A percentile compares a stretch with the other conserved stretches of the same genome.
Evolutionary conservation across 2,797 vertebrate species (phyloP).

Genomic region (Chiloscyllium punctatum): DNA sequence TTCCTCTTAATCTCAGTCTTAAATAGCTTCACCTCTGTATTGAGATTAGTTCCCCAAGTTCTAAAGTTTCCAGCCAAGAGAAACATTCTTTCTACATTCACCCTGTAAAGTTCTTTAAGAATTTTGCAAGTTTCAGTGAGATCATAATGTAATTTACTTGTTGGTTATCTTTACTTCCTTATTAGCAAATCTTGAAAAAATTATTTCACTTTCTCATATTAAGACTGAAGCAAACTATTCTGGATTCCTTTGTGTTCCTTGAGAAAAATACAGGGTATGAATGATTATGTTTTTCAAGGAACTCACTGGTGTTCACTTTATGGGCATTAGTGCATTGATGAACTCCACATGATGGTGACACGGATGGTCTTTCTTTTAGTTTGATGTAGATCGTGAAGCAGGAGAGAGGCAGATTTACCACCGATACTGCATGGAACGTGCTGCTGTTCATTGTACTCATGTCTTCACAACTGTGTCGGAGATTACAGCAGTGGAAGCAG

Average conservation of each 20-base stretch:
- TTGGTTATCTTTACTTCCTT: neutral
- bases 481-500: conserved; percentile 88
- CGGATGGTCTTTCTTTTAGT: conserved; percentile 56
- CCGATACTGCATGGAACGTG: conserved; percentile 88
- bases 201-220: neutral
- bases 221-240: neutral
- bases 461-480: conserved; percentile 91
- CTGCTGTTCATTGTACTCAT: conserved; percentile 82
- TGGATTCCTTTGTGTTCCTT: neutral
- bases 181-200: neutral
- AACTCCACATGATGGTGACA: neutral
- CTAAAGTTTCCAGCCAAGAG: too few species aligned
- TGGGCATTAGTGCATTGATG: neutral
- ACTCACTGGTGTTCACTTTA: neutral
- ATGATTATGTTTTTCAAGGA: neutral
- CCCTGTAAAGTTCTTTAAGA: too few species aligned
- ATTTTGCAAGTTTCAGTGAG: neutral
- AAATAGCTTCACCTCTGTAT: too few species aligned
- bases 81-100: too few species aligned
- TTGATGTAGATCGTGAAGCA: conserved; percentile 85
- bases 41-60: too few species aligned
- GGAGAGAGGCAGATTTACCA: conserved; percentile 94
- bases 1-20: too few species aligned
- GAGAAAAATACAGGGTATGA: neutral
- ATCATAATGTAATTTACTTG: neutral